These are phyloP conservation scores for Orientallactaga bullata DNA, from an alignment of 2,113 vertebrate genomes.

Conservation along the genomic window DNA sequence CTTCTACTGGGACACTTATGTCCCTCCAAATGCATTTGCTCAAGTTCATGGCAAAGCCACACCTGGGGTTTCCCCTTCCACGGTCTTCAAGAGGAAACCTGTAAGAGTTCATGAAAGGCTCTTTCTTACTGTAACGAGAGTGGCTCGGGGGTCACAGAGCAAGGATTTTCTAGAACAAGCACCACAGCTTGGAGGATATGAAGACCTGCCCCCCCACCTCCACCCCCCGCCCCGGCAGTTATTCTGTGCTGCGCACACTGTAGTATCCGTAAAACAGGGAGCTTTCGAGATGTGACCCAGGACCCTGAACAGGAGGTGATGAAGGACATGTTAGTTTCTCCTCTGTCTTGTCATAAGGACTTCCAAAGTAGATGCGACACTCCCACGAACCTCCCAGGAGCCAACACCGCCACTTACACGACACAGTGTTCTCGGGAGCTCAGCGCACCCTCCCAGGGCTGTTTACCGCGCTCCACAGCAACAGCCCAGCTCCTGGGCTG, in stretches of 20 bases:
- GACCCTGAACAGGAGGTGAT: background rate
- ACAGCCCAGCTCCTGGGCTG: no score
- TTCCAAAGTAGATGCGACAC: background rate
- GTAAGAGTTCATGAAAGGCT: background rate
- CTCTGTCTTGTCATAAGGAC: background rate
- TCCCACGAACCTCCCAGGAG: no score
- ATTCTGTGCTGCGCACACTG: fast-evolving
- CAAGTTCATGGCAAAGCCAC: background rate
- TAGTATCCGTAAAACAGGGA: background rate
- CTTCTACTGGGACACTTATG: background rate
- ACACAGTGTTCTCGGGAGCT: background rate
- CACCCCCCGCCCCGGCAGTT: fast-evolving
- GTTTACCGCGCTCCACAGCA: no score
- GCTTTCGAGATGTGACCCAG: background rate
- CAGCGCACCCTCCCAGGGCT: fast-evolving
- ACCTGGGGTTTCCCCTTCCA: background rate
- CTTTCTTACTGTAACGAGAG: background rate
- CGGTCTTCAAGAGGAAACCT: background rate
- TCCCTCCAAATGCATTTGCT: background rate
- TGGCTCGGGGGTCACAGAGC: background rate
- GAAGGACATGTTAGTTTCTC: background rate
- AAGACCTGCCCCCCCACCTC: fast-evolving
- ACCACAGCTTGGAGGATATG: background rate
- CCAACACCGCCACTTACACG: background rate
- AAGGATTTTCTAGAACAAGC: no score